Base-by-base conservation (phyloP, 2,113 vertebrate genomes). In the Cottus gobio region DNA sequence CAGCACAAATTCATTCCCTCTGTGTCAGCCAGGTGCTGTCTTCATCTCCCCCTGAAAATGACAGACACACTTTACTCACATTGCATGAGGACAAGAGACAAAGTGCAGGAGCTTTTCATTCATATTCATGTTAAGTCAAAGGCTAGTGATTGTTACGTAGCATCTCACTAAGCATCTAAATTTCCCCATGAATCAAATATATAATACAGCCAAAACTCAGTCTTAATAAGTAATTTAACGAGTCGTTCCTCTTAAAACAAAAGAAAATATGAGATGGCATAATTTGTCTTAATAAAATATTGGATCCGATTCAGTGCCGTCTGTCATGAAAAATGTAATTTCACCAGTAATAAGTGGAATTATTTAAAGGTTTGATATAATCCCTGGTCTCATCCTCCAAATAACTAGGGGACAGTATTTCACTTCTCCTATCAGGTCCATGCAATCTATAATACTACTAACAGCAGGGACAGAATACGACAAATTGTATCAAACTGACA, bases 1-100 rank as follows among this genome's bases (percentile, higher is more conserved):
- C 92, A 89, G 92, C 91, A 94, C 93, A 95, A 95, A 96, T 95
- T 95, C 95, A 95, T 95, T 96, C 52, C 93, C 93, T 94, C 87
- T 91, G 84, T 94, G 91, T 88, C 93, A 89, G 87, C 87, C 91
- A 85, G 92, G 92, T 96, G 94, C 93, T 92, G 95, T 95, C 93
- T 94, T 78, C 75, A 95, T 95, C 94, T 94, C 81, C 90, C 90
- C 91, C 78, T 85, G 90, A 89, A 83, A 79, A 73, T 82, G 79
- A 88, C 44, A 60, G 60, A 56, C 34, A 18, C 20, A 39, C 48
- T 30, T 26, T 54, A 54, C 58, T 63, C 39, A 13, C n/a, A 4
- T 3, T 64, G n/a, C n/a, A 64, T 8, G 62, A 64, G n/a, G 36
- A 61, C 13, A 22, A n/a, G 60, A n/a, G 7, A 16, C 36, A 26